phyloP scores from a whole-genome alignment of 2,113 vertebrate genomes.

The Chaetops frenatus region DNA sequence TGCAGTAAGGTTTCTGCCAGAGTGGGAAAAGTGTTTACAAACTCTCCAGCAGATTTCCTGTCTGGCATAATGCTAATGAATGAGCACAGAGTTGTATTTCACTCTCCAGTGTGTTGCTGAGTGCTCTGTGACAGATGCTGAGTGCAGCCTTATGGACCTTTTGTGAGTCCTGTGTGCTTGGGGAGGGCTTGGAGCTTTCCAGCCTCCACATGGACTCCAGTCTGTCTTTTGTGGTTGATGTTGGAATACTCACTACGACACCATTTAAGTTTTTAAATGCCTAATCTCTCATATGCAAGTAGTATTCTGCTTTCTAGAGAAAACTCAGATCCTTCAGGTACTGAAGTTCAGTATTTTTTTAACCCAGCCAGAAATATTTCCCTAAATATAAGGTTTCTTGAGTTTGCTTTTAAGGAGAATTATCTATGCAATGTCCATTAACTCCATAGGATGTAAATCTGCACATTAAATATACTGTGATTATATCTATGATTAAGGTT shows the following conservation, averaged over 20 bases:
- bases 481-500: background rate
- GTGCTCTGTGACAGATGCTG: background rate
- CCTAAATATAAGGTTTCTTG: background rate
- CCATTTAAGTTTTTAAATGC: background rate
- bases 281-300: background rate
- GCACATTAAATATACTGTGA: background rate
- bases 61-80: background rate
- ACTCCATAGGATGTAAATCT: background rate
- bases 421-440: background rate
- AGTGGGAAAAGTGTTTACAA: background rate
- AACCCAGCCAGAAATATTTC: background rate
- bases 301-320: background rate
- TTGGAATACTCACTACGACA: rapidly evolving
- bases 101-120: background rate
- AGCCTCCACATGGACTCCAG: background rate
- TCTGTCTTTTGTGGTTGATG: rapidly evolving
- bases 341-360: background rate
- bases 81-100: background rate
- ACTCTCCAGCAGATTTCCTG: background rate
- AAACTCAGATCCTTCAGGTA: background rate
- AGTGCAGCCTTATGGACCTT: background rate
- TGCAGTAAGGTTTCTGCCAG: background rate
- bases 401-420: background rate
- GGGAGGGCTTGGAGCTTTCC: background rate
- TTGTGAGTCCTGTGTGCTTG: background rate